phyloP scores from a whole-genome alignment of 2,113 vertebrate genomes.

The Vidua macroura region DNA sequence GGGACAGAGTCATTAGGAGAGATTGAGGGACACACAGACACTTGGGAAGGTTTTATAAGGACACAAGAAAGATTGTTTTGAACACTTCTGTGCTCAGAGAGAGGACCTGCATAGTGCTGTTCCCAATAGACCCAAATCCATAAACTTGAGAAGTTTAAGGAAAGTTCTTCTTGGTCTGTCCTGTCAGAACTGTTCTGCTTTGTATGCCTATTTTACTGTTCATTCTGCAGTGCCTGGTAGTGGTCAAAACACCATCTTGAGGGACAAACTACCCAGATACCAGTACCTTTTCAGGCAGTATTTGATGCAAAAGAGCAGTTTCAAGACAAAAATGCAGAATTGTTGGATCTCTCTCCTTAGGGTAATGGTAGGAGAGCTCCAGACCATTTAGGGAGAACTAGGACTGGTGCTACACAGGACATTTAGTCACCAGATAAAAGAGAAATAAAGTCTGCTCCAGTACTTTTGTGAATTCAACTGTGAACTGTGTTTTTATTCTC shows the following conservation, averaged over 20 bases:
- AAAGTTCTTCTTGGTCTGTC: neutral
- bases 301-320: neutral
- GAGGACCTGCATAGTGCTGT: neutral
- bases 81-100: neutral
- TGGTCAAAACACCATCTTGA: neutral
- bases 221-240: neutral
- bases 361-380: neutral
- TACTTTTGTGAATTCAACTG: neutral
- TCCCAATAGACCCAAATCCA: neutral
- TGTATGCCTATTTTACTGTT: neutral
- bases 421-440: neutral
- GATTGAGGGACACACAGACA: neutral
- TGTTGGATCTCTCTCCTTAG: neutral
- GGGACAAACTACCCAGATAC: neutral
- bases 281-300: neutral
- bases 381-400: neutral
- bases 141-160: neutral
- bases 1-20: slow-evolving; percentile 25
- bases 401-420: neutral
- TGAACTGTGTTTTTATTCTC: neutral
- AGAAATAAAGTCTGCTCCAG: neutral
- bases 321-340: neutral
- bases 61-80: neutral
- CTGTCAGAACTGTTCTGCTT: neutral
- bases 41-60: neutral